These are phyloP conservation scores for Malachius bipustulatus DNA, from an alignment of 2,888 invertebrate species.

Conservation along the genomic window DNA sequence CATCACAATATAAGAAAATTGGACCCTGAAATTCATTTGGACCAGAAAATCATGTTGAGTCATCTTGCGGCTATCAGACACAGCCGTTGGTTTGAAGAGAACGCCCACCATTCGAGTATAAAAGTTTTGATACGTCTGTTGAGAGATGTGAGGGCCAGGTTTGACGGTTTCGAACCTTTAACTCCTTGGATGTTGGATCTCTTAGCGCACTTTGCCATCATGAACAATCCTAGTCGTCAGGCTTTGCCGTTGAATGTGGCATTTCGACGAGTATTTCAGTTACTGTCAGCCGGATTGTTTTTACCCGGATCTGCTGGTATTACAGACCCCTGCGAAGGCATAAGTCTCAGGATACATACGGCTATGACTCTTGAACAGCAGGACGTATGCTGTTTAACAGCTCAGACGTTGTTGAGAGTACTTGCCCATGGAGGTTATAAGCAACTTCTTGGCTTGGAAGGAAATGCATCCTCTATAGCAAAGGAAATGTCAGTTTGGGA, in stretches of 20 bases:
- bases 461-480: conserved; percentile 40
- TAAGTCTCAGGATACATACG: conserved; percentile 80
- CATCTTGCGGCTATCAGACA: conserved; percentile 91
- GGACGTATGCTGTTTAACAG: conserved; percentile 86
- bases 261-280: conserved; percentile 79
- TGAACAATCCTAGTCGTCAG: conserved; percentile 90
- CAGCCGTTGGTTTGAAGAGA: conserved; percentile 96
- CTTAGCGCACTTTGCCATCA: conserved; percentile 88
- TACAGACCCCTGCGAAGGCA: conserved; percentile 88
- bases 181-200: conserved; percentile 96
- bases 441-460: conserved; percentile 66
- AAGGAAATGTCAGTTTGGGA: conserved; percentile 94
- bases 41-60: conserved; percentile 67
- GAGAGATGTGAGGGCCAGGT: conserved; percentile 82
- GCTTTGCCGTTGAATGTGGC: conserved; percentile 87
- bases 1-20: conserved; percentile 88
- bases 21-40: conserved; percentile 73
- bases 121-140: conserved; percentile 84
- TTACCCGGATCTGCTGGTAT: conserved; percentile 88
- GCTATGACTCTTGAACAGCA: conserved; percentile 83
- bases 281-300: conserved; percentile 88
- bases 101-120: conserved; percentile 92
- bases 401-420: conserved; percentile 84
- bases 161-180: conserved; percentile 79
- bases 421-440: conserved; percentile 89